Evolutionary conservation across 1,140 invertebrate genomes (phyloP), one percentile per base, ranked within the genome.

Genomic region (Diuraphis noxia): DNA sequence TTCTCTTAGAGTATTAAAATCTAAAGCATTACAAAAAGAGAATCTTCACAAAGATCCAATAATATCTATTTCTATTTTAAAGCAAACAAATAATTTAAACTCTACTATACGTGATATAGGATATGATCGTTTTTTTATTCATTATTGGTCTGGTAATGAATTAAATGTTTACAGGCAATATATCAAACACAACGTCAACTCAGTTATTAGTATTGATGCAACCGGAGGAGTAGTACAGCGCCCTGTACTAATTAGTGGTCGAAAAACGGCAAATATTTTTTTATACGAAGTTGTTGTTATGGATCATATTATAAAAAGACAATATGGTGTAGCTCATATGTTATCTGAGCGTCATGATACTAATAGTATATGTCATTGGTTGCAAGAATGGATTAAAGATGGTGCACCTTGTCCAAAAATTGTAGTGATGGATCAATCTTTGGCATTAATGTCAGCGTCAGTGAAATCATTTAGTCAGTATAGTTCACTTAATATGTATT

Each of bases 261-360:
- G 38, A 81, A 81, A 41, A 81, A 81, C 79, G 6, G 79, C 79
- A 40, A 81, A 81, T 30, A 81, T 40, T 81, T 38, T 38, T 79
- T 81, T 40, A 19, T 81, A 81, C 13, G 79, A 81, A 81, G 25
- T 81, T 40, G 79, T 81, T 81, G 79, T 81, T 81, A 81, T 81
- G 79, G 79, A 81, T 30, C 79, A 81, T 81, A 81, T 4, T 81
- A 40, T 81, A 1, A 81, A 81, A 81, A 21, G 8, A 23, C 79
- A 81, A 81, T 81, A 81, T 38, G 38, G 79, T 30, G 79, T 81
- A 34, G 38, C 79, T 38, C 38, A 81, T 40, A 40, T 81, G 38
- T 40, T 81, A 23, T 40, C 79, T 0, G 79, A 81, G 8, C 38
- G 79, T 25, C 38, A 81, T 40, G 36, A 40, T 81, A 81, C 38